Conservation (phyloP, 2,113 vertebrate species). For the Labeo rohita region DNA sequence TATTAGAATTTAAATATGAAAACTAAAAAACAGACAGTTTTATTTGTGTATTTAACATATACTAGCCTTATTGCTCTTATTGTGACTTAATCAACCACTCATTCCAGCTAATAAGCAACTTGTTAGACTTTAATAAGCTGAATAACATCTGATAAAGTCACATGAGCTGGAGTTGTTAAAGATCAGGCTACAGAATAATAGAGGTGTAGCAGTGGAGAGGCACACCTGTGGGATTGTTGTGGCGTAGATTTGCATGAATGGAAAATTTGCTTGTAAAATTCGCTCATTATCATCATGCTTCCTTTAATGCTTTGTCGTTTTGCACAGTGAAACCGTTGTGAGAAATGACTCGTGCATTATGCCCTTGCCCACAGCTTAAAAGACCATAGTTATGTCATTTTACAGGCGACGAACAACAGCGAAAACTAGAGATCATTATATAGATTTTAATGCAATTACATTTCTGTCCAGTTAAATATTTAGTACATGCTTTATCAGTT, state of each 20-base stretch:
- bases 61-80: background rate
- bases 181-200: background rate
- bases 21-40: too few relatives aligned
- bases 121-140: background rate
- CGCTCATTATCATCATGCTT: conserved; percentile 8
- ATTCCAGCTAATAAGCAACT: background rate
- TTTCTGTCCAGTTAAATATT: background rate
- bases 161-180: background rate
- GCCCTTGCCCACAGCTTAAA: conserved; percentile 30
- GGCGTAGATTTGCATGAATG: conserved; percentile 36
- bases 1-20: too few relatives aligned
- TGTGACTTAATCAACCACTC: conserved; percentile 17
- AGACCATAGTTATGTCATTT: background rate
- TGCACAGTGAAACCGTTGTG: conserved; percentile 37
- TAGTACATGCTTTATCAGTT: background rate
- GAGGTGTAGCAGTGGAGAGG: conserved; percentile 4
- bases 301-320: conserved; percentile 23
- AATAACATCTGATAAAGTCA: background rate
- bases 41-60: background rate
- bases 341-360: conserved; percentile 32
- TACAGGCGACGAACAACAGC: background rate
- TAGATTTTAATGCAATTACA: background rate
- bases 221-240: conserved; percentile 33
- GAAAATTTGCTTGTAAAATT: conserved; percentile 41
- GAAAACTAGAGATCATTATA: background rate